Conservation (phyloP, 1,140 invertebrate genomes). For the Daktulosphaira vitifoliae region DNA sequence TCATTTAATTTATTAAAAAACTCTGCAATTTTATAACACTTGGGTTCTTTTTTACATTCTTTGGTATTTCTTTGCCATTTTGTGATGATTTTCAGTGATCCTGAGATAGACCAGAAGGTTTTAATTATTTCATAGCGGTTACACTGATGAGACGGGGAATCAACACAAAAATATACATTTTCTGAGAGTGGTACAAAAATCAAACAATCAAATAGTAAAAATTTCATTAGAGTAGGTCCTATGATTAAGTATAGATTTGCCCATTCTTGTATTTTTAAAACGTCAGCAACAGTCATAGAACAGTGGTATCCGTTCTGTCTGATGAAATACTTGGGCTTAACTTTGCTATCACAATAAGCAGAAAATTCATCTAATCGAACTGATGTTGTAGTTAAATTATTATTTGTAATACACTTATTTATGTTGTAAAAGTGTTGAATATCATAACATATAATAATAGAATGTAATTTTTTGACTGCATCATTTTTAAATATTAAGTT, state of each 20-base stretch:
- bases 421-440: background rate
- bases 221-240: background rate
- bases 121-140: background rate
- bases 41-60: background rate
- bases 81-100: background rate
- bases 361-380: background rate
- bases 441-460: slow-evolving; percentile 5
- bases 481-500: background rate
- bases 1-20: background rate
- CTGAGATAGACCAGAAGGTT: background rate
- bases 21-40: background rate
- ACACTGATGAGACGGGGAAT: background rate
- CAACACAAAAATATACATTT: slow-evolving; percentile 1
- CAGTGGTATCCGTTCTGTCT: background rate
- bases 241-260: background rate
- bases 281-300: slow-evolving; percentile 5
- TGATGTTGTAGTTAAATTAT: background rate
- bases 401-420: too few relatives aligned
- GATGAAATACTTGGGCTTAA: background rate
- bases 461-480: background rate
- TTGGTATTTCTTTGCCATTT: background rate
- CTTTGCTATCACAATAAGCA: slow-evolving; percentile 4
- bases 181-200: background rate
- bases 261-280: background rate
- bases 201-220: background rate